These are phyloP conservation scores for Toxotes jaculatrix DNA, from an alignment of 2,113 vertebrate genomes.

Conservation along the genomic window DNA sequence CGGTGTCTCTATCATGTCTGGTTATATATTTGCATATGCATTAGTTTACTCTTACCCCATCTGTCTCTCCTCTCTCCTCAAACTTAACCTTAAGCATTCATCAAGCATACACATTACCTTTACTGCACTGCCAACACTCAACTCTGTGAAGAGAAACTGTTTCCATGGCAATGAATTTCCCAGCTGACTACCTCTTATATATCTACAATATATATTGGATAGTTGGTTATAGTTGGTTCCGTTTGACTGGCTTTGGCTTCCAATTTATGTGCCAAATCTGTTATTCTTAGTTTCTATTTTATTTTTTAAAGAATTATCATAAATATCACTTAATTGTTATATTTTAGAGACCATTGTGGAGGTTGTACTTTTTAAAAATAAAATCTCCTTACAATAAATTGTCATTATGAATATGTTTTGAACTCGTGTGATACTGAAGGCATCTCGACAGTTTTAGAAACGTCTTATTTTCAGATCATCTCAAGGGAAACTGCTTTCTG, in stretches of 20 bases:
- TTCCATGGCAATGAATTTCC: constrained; percentile 65
- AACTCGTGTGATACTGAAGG: neutral
- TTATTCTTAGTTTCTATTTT: neutral
- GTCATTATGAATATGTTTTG: neutral
- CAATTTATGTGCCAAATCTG: neutral
- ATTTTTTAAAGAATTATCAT: neutral
- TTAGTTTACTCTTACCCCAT: constrained; percentile 8
- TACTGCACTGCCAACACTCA: constrained; percentile 43
- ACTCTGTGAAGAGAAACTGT: constrained; percentile 45
- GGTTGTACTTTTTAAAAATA: neutral
- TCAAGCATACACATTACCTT: constrained; percentile 3
- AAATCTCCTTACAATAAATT: neutral
- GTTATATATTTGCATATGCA: neutral
- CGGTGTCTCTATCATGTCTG: neutral
- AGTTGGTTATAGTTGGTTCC: neutral
- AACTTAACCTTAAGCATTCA: neutral
- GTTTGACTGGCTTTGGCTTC: neutral
- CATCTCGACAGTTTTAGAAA: neutral
- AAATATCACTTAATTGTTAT: neutral
- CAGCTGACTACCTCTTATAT: constrained; percentile 6
- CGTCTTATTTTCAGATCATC: neutral
- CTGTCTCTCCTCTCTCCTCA: neutral
- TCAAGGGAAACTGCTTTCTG: neutral
- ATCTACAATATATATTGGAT: constrained; percentile 28
- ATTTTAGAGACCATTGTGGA: neutral